Percentiles rank a stretch among this genome's conserved stretches.
phyloP scores from a whole-genome alignment of 2,888 invertebrate species.

The Hedya salicella region DNA sequence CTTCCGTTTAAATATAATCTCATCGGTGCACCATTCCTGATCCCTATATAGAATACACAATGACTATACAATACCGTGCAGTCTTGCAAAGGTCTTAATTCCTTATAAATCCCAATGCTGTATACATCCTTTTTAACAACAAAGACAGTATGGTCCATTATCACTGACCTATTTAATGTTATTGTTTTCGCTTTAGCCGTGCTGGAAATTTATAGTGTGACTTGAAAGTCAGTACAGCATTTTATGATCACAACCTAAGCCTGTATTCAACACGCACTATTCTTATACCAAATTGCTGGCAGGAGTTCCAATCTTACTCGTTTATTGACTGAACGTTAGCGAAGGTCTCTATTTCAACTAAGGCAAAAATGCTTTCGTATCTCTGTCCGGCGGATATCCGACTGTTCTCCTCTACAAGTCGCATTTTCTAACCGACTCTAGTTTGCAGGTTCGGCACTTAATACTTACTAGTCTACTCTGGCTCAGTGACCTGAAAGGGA shows the following conservation, averaged over 20 bases:
- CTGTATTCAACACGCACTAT: not conserved
- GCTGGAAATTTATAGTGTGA: constrained; percentile 7
- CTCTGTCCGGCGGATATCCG: no score
- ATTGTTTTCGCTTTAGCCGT: constrained; percentile 15
- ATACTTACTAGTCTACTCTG: no score
- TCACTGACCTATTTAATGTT: constrained; percentile 16
- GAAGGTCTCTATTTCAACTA: no score
- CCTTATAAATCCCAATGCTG: not conserved
- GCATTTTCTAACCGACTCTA: no score
- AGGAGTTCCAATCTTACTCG: no score
- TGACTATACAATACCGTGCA: not conserved
- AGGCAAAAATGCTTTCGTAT: no score
- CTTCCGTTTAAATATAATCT: no score
- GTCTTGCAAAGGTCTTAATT: not conserved
- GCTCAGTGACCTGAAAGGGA: no score
- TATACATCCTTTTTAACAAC: not conserved
- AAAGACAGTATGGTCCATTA: constrained; percentile 2
- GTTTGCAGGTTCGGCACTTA: no score
- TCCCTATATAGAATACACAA: not conserved
- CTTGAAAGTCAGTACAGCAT: constrained; percentile 2
- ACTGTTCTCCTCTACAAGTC: no score
- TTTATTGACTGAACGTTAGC: no score
- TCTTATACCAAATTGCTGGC: no score
- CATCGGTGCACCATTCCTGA: not conserved
- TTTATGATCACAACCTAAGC: not conserved